Evolutionary conservation across 1,140 invertebrate genomes (phyloP).

Genomic region (Pseudomyrmex dendroicus): DNA sequence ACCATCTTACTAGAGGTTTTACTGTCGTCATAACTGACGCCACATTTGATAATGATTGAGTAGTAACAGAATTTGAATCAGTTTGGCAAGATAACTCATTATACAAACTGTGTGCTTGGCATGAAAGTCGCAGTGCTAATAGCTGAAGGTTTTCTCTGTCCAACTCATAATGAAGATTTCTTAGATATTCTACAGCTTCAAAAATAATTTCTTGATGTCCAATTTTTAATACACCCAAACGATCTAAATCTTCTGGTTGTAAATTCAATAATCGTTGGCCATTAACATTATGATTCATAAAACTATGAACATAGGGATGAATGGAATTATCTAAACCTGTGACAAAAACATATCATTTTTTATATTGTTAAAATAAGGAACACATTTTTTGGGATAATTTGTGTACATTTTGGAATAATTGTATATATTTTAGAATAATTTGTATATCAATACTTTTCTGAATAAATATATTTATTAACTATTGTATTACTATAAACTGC

Average conservation of each 20-base stretch:
- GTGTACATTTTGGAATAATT: too few species aligned
- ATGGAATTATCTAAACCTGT: slow-evolving; percentile 93
- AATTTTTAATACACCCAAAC: slow-evolving; percentile 92
- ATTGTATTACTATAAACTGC: too few species aligned
- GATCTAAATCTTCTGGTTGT: slow-evolving; percentile 93
- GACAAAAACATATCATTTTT: slow-evolving; percentile 48
- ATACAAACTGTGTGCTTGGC: slow-evolving; percentile 92
- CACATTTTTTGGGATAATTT: not conserved
- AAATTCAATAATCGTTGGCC: slow-evolving; percentile 93
- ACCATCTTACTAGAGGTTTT: slow-evolving; percentile 95
- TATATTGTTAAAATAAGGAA: slow-evolving; percentile 21
- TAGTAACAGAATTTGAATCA: slow-evolving; percentile 90
- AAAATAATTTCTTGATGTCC: slow-evolving; percentile 97
- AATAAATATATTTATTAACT: too few species aligned
- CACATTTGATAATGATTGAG: slow-evolving; percentile 93
- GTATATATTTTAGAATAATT: not conserved
- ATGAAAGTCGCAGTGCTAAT: slow-evolving; percentile 93
- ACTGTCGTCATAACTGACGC: slow-evolving; percentile 92
- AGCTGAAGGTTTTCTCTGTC: slow-evolving; percentile 96
- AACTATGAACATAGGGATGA: slow-evolving; percentile 92
- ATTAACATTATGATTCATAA: slow-evolving; percentile 92
- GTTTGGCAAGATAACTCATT: slow-evolving; percentile 88
- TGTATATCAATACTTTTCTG: slow-evolving; percentile 1
- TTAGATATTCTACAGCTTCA: slow-evolving; percentile 94
- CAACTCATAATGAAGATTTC: slow-evolving; percentile 95